Evolutionary conservation across 2,113 vertebrate species (phyloP), one percentile per base, ranked within the genome.

Genomic region (Catagonus wagneri): DNA sequence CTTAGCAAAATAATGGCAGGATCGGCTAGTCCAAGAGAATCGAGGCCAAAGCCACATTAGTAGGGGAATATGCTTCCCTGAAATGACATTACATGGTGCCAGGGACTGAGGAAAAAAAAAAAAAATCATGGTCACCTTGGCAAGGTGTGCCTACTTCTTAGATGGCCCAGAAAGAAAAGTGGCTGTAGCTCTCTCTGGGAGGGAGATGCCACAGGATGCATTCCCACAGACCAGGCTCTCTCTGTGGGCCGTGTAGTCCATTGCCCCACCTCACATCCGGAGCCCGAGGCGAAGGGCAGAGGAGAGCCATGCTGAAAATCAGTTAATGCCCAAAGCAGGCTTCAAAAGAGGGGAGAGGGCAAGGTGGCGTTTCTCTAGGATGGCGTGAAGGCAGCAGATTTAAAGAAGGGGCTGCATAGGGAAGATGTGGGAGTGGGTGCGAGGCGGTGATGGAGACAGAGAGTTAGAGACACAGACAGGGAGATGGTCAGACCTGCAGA

Each of bases 121-220:
- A 27, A 12, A 54, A 85, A 19, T 12, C 8, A 44, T 0, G 14
- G 34, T 84, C 84, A 9, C 84, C 74, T 65, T 50, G 74, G 29
- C 23, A 50, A 69, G 36, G 36, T 96, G 12, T 32, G 8, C 29
- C 88, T 17, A 12, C 44, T 54, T 86, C 17, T 56, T 20, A 54
- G 22, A 29, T 69, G 58, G 44, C 44, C 86, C 65, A 83, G 89
- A 86, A 89, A 93, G n/a, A 95, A 96, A 92, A 88, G 0, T 7
- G 36, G 22, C n/a, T 54, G 39, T 50, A n/a, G 9, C 71, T 63
- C 29, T 84, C 54, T 78, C 71, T 34, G 56, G 56, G 56, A 83
- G 44, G 44, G 75, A 86, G n/a, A 32, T 44, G 61, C 75, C 80
- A 79, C 0, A 17, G 60, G 39, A 61, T 29, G 54, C 29, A 74